Conservation (phyloP, 1,140 invertebrate species). For the Zaprionus lachaisei region DNA sequence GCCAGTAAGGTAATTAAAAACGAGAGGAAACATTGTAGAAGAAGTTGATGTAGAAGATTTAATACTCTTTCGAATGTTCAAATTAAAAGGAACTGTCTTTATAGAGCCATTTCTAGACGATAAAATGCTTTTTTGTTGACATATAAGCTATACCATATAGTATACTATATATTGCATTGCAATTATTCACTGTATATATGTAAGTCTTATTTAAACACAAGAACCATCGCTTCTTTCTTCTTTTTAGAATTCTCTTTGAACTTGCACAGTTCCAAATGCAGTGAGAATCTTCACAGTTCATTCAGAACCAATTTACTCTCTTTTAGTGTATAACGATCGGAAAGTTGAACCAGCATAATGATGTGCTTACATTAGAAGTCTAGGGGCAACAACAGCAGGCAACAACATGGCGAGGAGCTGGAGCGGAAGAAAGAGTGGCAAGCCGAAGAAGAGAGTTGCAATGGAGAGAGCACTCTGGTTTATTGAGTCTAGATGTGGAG, state of each 20-base stretch:
- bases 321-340: slow-evolving; percentile 41
- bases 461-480: slow-evolving; percentile 17
- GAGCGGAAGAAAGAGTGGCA: background rate
- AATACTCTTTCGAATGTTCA: slow-evolving; percentile 4
- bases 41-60: background rate
- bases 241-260: too few species aligned
- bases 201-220: too few species aligned
- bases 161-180: too few species aligned
- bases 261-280: too few species aligned
- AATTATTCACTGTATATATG: too few species aligned
- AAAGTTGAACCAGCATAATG: slow-evolving; percentile 64
- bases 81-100: background rate
- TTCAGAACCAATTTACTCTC: background rate
- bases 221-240: too few species aligned
- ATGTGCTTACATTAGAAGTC: slow-evolving; percentile 49
- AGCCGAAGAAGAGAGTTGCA: background rate
- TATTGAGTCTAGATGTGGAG: slow-evolving; percentile 20
- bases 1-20: slow-evolving; percentile 65
- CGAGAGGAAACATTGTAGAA: background rate
- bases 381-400: background rate
- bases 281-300: too few species aligned
- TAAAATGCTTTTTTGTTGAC: too few species aligned
- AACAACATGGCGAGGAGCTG: background rate
- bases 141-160: too few species aligned
- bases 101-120: too few species aligned